These are phyloP conservation scores for Beroe ovata DNA, from an alignment of 37 sponge, comb jelly and placozoan species.

Conservation along the genomic window DNA sequence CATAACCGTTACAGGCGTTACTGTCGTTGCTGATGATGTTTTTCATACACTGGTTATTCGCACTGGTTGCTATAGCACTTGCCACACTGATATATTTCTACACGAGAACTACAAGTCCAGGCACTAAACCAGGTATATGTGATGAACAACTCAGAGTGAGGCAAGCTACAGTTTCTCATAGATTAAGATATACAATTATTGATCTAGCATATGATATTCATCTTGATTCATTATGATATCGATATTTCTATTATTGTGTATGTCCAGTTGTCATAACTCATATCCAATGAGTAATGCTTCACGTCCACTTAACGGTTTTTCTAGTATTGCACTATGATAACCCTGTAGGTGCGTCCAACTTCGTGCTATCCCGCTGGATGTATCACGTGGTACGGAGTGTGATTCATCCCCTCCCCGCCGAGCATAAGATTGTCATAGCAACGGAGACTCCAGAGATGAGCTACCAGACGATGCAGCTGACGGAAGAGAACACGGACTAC, in stretches of 20 bases:
- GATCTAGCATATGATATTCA: no score
- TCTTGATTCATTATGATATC: no score
- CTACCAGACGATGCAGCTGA: slow-evolving; percentile 68
- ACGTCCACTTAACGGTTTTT: no score
- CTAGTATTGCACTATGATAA: no score
- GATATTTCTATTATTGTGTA: no score
- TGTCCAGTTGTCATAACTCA: no score
- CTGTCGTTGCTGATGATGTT: slow-evolving; percentile 69
- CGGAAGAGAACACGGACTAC: slow-evolving; percentile 68
- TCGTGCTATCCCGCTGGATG: slow-evolving; percentile 45
- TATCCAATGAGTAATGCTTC: no score
- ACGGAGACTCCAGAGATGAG: slow-evolving; percentile 48
- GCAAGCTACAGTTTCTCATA: no score
- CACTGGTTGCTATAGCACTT: slow-evolving; percentile 42
- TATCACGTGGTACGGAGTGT: slow-evolving; percentile 43
- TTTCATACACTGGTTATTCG: slow-evolving; percentile 68
- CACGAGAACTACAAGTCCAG: slow-evolving; percentile 67
- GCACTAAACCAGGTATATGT: slow-evolving; percentile 69
- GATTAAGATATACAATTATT: no score
- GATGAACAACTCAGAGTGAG: no score
- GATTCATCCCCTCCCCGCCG: slow-evolving; percentile 25
- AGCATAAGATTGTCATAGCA: slow-evolving; percentile 66
- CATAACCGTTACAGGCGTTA: background rate
- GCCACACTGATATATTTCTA: slow-evolving; percentile 69
- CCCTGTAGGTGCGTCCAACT: slow-evolving; percentile 47